These are phyloP conservation scores for Ptilodon capucinus DNA, from an alignment of 2,888 invertebrate species.

Conservation along the genomic window DNA sequence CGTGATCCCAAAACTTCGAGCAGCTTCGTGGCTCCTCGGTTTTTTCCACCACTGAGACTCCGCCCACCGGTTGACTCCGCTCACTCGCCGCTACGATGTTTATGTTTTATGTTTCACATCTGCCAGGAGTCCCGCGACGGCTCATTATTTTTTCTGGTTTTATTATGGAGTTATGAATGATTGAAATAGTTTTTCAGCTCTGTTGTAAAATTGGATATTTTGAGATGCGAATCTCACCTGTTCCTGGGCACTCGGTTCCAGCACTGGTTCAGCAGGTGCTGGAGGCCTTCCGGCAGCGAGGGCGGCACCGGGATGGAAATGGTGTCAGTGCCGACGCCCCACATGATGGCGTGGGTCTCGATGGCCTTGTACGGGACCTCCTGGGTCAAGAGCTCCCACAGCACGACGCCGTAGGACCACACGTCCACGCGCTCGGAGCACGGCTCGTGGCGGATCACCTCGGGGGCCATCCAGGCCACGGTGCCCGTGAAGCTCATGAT, in stretches of 20 bases:
- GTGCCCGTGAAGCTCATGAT: constrained; percentile 99
- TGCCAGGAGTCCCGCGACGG: too few relatives aligned
- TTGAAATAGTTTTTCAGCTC: too few relatives aligned
- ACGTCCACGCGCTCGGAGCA: constrained; percentile 99
- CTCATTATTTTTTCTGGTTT: too few relatives aligned
- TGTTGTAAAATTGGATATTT: too few relatives aligned
- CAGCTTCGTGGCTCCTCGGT: too few relatives aligned
- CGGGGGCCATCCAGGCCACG: constrained; percentile 99
- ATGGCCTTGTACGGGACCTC: constrained; percentile 77
- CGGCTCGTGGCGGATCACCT: constrained; percentile 97
- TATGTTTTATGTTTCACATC: too few relatives aligned
- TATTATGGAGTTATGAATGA: too few relatives aligned
- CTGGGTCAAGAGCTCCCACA: constrained; percentile 99
- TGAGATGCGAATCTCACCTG: constrained; percentile 67
- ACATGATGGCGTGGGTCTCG: constrained; percentile 98
- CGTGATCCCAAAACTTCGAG: too few relatives aligned
- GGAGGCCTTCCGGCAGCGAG: constrained; percentile 94
- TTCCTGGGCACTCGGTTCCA: constrained; percentile 96
- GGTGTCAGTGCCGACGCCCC: constrained; percentile 98
- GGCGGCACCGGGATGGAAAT: constrained; percentile 95
- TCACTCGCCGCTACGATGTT: too few relatives aligned
- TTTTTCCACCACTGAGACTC: too few relatives aligned
- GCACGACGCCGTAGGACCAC: constrained; percentile 98
- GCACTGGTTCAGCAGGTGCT: constrained; percentile 94
- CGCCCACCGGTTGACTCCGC: too few relatives aligned